Evolutionary conservation across 2,113 vertebrate species (phyloP), one percentile per base, ranked within the genome.

Genomic region (Suncus etruscus): DNA sequence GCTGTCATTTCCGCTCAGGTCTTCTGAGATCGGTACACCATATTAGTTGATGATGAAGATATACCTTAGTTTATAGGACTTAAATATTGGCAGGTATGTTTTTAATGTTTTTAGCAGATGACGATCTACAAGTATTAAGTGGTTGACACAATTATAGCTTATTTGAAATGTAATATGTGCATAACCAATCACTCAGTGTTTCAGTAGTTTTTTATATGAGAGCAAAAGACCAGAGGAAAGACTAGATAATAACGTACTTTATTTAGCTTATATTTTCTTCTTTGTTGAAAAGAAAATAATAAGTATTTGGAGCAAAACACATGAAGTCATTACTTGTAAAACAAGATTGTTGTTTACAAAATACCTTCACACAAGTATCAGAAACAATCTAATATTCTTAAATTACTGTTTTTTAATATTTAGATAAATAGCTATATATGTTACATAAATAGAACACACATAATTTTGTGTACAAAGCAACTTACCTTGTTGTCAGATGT

Each of bases 11-110:
- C 83, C 83, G 31, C 3, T 90, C 66, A 16, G 25, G 14, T 89
- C 93, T 94, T 93, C 63, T 58, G 72, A 85, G 27, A 87, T 77
- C 91, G 39, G 11, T n/a, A 45, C 7, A 18, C n/a, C 24, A 50
- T 81, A 75, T 75, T 85, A 93, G 31, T 3, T 14, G 73, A 10
- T 58, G 89, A 93, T 73, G 58, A 91, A 94, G 47, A 85, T 79
- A 48, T 45, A 9, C 12, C 25, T 81, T 9, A 68, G 81, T n/a
- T 11, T 61, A 32, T 6, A 0, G 58, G 84, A 75, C 83, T 50
- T 72, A 5, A 83, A 6, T 8, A 20, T 8, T 63, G 6, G 11
- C 4, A 8, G 2, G 74, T 78, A 2, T 4, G 89, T 90, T 92
- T 83, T 78, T 20, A 39, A 72, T 65, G 54, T 31, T 25, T 47